Percentiles rank a stretch among this genome's conserved stretches.
These are phyloP conservation scores for Cyaniris semiargus DNA, from an alignment of 2,888 invertebrate genomes.

Conservation along the genomic window DNA sequence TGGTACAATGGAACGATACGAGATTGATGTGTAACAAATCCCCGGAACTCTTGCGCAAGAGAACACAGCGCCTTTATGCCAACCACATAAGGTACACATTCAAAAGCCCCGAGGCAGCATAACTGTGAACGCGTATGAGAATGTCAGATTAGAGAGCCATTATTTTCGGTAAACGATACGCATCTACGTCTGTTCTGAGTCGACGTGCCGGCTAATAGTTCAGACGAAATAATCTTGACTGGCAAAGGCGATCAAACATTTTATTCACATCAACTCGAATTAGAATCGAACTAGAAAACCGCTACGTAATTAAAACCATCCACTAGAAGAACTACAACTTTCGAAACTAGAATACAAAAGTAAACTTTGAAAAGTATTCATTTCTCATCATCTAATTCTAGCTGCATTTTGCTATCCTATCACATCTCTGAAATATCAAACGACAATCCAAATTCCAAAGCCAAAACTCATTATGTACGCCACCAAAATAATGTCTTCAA, in stretches of 20 bases:
- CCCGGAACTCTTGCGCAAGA: slow-evolving; percentile 69
- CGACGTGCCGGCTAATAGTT: slow-evolving; percentile 71
- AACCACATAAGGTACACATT: not conserved
- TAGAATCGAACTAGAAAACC: not conserved
- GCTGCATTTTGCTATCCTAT: not conserved
- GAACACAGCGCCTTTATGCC: not conserved
- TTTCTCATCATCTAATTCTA: too few relatives aligned
- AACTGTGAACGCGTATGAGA: slow-evolving; percentile 53
- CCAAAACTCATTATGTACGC: slow-evolving; percentile 61
- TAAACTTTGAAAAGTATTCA: not conserved
- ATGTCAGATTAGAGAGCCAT: slow-evolving; percentile 69
- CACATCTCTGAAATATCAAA: not conserved
- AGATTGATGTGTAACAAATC: slow-evolving; percentile 77
- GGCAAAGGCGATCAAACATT: slow-evolving; percentile 47
- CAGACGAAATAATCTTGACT: slow-evolving; percentile 68
- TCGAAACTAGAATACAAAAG: not conserved
- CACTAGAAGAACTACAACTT: not conserved
- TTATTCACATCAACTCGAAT: slow-evolving; percentile 26
- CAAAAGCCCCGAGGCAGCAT: not conserved
- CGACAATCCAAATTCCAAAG: slow-evolving; percentile 55
- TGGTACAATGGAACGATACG: slow-evolving; percentile 75
- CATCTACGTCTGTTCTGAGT: slow-evolving; percentile 66
- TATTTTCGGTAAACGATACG: slow-evolving; percentile 76
- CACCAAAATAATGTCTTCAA: slow-evolving; percentile 56
- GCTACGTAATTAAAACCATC: not conserved